phyloP scores from a whole-genome alignment of 2,888 invertebrate genomes.

The Lamproptera curius region DNA sequence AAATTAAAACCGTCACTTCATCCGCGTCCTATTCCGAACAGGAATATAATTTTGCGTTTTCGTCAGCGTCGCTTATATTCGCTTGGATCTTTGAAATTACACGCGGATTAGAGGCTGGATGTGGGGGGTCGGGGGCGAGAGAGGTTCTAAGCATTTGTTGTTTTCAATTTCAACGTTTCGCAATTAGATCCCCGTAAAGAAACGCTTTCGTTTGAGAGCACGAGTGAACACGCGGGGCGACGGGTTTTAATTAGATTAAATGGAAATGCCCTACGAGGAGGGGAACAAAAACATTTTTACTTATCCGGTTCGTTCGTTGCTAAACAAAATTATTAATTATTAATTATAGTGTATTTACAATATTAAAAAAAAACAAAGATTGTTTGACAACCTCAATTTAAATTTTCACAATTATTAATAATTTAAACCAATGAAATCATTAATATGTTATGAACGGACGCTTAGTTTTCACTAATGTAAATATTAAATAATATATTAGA shows the following conservation, averaged over 20 bases:
- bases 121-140: neutral
- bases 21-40: slow-evolving; percentile 18
- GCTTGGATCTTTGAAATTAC: slow-evolving; percentile 4
- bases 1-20: slow-evolving; percentile 54
- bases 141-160: slow-evolving; percentile 3
- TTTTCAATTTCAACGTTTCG: neutral
- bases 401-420: too few species aligned
- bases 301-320: neutral
- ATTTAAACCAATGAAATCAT: too few species aligned
- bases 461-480: too few species aligned
- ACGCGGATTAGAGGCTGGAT: slow-evolving; percentile 1
- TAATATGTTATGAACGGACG: too few species aligned
- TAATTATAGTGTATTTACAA: too few species aligned
- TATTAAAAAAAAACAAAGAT: too few species aligned
- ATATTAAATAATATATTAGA: too few species aligned
- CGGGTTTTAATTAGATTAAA: neutral
- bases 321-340: too few species aligned
- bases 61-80: slow-evolving; percentile 9
- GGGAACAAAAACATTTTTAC: neutral
- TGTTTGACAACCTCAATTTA: too few species aligned
- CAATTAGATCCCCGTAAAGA: neutral
- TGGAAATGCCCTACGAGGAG: neutral
- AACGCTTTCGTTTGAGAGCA: neutral
- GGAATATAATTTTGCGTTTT: slow-evolving; percentile 11
- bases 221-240: neutral